phyloP scores from a whole-genome alignment of 2,113 vertebrate genomes.

The Solenodon paradoxus region DNA sequence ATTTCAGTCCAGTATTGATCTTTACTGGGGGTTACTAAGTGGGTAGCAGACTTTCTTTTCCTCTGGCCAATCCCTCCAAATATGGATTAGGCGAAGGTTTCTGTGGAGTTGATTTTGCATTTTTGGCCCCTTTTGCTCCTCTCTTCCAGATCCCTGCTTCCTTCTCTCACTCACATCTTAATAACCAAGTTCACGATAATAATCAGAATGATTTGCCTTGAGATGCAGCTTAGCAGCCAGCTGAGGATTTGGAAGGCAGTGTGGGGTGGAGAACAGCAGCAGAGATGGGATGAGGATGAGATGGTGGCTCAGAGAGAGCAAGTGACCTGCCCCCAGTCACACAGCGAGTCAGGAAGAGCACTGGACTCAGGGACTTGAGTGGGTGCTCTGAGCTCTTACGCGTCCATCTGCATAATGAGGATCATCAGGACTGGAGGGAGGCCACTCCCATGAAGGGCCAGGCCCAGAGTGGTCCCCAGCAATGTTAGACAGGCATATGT shows the following conservation, averaged over 20 bases:
- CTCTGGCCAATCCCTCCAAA: neutral
- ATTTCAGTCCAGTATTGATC: constrained; percentile 30
- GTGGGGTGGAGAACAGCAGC: neutral
- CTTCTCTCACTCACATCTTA: neutral
- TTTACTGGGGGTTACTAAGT: constrained; percentile 14
- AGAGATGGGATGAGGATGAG: neutral
- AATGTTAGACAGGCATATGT: fast-evolving
- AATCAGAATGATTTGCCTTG: neutral
- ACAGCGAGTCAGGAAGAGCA: neutral
- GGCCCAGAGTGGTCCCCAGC: neutral
- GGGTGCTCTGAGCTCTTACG: neutral
- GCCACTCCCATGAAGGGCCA: neutral
- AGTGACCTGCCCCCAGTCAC: neutral
- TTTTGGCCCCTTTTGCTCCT: neutral
- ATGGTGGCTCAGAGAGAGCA: neutral
- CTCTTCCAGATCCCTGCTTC: neutral
- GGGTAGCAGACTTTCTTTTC: neutral
- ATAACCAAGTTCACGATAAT: neutral
- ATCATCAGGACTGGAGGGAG: fast-evolving
- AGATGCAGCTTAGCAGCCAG: neutral
- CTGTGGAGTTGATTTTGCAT: neutral
- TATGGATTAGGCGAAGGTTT: neutral
- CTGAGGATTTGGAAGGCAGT: neutral
- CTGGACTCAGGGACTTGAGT: neutral
- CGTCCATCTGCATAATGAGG: neutral